A percentile compares a stretch with the other conserved stretches of the same genome.
These are phyloP conservation scores for Limonius californicus DNA, from an alignment of 1,140 invertebrate genomes.

Conservation along the genomic window DNA sequence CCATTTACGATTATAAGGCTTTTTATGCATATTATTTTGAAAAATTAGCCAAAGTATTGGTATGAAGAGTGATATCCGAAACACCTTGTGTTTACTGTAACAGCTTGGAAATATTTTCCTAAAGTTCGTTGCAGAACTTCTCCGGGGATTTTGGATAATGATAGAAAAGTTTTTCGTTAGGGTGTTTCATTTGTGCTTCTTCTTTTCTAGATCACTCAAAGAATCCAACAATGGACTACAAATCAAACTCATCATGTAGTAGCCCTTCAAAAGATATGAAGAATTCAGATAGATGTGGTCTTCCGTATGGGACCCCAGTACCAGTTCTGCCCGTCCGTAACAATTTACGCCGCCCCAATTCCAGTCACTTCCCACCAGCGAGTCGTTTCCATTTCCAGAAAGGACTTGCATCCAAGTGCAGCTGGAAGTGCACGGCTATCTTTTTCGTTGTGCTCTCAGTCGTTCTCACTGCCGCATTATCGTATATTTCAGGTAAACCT, in stretches of 20 bases:
- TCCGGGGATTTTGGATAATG: too few relatives aligned
- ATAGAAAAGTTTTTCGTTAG: too few relatives aligned
- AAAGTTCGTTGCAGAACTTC: too few relatives aligned
- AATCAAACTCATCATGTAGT: slow-evolving; percentile 77
- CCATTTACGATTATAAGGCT: too few relatives aligned
- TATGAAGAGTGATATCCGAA: too few relatives aligned
- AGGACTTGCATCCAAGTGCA: slow-evolving; percentile 78
- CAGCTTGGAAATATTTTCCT: not conserved
- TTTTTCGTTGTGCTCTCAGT: slow-evolving; percentile 78
- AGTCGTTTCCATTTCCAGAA: slow-evolving; percentile 83
- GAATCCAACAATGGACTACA: slow-evolving; percentile 79
- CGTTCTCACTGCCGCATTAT: slow-evolving; percentile 73
- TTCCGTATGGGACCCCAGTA: slow-evolving; percentile 62
- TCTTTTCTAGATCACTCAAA: slow-evolving; percentile 76
- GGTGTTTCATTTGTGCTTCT: too few relatives aligned
- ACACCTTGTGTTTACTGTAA: not conserved
- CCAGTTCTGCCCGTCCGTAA: slow-evolving; percentile 72
- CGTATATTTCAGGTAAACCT: slow-evolving; percentile 86
- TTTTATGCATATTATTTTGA: too few relatives aligned
- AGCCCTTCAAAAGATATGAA: slow-evolving; percentile 71
- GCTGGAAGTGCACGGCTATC: slow-evolving; percentile 87
- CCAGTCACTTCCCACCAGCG: slow-evolving; percentile 62
- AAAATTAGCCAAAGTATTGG: too few relatives aligned
- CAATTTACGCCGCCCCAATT: slow-evolving; percentile 59
- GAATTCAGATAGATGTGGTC: slow-evolving; percentile 65